These are phyloP conservation scores for Ennomos erosarius DNA, from an alignment of 2,888 invertebrate species.

Conservation along the genomic window DNA sequence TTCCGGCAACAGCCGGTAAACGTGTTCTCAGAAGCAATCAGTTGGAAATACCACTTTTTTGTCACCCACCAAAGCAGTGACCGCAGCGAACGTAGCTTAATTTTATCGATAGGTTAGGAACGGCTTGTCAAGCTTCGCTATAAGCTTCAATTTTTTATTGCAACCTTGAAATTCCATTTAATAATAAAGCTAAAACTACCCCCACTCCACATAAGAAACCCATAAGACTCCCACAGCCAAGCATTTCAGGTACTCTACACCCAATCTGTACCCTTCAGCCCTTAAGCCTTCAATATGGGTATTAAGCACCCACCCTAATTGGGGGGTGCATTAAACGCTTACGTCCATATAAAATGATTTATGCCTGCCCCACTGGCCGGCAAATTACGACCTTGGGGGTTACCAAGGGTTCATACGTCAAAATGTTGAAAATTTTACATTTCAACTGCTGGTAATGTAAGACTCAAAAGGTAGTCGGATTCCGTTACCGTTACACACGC, in stretches of 20 bases:
- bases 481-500: no score
- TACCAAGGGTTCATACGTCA: conserved; percentile 19
- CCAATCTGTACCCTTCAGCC: conserved; percentile 29
- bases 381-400: conserved; percentile 34
- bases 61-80: no score
- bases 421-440: conserved; percentile 3
- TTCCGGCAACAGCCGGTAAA: no score
- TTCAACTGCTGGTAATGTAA: background rate
- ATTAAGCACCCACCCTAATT: conserved; percentile 63
- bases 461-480: background rate
- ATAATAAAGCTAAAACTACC: background rate
- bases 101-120: no score
- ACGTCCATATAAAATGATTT: conserved; percentile 72
- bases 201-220: conserved; percentile 2
- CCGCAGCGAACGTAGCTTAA: no score
- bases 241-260: conserved; percentile 22
- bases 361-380: conserved; percentile 53
- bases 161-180: no score
- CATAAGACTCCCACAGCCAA: conserved; percentile 11
- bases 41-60: no score
- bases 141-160: no score
- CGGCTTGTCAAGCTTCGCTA: no score
- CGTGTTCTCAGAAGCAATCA: no score
- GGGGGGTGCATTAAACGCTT: conserved; percentile 68
- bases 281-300: conserved; percentile 53